phyloP scores from a whole-genome alignment of 1,140 invertebrate species.

The Agrypnia vestita region DNA sequence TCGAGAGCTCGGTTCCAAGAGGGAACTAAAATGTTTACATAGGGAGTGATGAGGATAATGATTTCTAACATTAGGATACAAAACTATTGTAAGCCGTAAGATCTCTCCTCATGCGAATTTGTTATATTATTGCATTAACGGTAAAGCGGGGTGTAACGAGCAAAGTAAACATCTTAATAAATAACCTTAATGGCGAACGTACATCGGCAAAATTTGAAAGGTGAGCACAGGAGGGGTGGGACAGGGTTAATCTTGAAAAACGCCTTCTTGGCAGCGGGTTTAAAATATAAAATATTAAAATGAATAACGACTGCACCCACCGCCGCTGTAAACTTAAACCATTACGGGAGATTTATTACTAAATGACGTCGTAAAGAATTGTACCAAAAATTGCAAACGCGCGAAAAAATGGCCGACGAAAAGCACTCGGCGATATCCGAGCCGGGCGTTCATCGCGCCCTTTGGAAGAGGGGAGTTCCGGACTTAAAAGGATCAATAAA shows the following conservation, averaged over 20 bases:
- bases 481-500: no score
- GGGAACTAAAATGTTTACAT: no score
- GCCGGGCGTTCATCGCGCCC: background rate
- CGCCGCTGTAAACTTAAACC: constrained; percentile 43
- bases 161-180: constrained; percentile 38
- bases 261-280: constrained; percentile 42
- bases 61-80: no score
- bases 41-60: no score
- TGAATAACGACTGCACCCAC: constrained; percentile 44
- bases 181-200: constrained; percentile 11
- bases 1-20: no score
- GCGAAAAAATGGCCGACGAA: constrained; percentile 17
- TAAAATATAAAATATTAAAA: constrained; percentile 55
- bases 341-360: constrained; percentile 44
- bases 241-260: constrained; percentile 37
- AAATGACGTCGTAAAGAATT: constrained; percentile 38
- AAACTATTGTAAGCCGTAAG: no score
- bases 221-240: constrained; percentile 6
- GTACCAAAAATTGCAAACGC: constrained; percentile 33
- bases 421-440: background rate
- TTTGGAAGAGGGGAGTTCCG: background rate
- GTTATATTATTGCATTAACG: background rate
- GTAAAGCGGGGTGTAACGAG: background rate
- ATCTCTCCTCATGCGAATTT: background rate
- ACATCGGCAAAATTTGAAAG: constrained; percentile 10